phyloP scores from a whole-genome alignment of 2,797 vertebrate genomes.

The Poliocrania exsul region DNA sequence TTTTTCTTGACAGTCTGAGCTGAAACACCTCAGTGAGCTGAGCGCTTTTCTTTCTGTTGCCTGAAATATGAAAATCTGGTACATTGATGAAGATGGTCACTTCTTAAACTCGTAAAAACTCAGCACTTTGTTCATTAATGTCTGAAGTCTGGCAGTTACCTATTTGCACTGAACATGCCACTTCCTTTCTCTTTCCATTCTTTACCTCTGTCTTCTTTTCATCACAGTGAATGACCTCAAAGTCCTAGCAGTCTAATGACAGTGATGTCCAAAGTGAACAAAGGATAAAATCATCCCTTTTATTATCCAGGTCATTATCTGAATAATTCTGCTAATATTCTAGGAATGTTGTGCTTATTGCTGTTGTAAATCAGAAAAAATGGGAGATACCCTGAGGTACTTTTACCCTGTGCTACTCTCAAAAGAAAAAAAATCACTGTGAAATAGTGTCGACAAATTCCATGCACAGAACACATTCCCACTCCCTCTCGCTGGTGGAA shows the following conservation, averaged over 20 bases:
- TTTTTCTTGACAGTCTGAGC: background rate
- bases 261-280: background rate
- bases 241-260: background rate
- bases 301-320: background rate
- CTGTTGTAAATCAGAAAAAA: background rate
- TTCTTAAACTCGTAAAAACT: background rate
- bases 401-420: background rate
- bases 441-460: background rate
- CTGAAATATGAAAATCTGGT: background rate
- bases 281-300: background rate
- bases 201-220: background rate
- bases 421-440: background rate
- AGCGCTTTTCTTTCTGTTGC: background rate
- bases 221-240: background rate
- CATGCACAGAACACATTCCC: background rate
- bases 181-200: background rate
- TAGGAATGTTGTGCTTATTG: background rate
- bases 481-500: background rate
- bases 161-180: background rate
- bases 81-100: background rate
- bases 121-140: background rate
- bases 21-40: background rate
- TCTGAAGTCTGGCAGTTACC: background rate
- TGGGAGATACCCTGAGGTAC: background rate
- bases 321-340: slow-evolving; percentile 2